Conservation (phyloP, 1,140 invertebrate species). For the Drepana arcuata region DNA sequence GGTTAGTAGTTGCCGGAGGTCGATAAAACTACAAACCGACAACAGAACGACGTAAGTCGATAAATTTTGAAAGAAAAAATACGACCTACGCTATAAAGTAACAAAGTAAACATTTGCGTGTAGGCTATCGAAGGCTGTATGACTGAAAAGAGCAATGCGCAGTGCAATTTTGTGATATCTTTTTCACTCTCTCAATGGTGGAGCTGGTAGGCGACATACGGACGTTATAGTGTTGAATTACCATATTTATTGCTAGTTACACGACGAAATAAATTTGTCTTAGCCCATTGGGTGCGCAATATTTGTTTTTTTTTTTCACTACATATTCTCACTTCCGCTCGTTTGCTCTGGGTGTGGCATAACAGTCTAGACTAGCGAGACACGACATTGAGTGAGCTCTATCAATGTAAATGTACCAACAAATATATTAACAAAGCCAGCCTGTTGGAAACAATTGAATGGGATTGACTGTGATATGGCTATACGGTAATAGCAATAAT, state of each 20-base stretch:
- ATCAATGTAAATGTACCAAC: too few relatives aligned
- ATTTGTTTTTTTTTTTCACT: constrained; percentile 31
- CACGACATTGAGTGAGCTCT: too few relatives aligned
- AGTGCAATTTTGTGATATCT: constrained; percentile 70
- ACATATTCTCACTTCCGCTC: constrained; percentile 36
- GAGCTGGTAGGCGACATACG: constrained; percentile 62
- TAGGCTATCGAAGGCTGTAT: constrained; percentile 43
- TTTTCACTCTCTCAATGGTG: constrained; percentile 65
- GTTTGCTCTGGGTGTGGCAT: constrained; percentile 17
- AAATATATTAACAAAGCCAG: too few relatives aligned
- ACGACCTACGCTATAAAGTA: constrained; percentile 46
- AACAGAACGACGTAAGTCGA: constrained; percentile 51
- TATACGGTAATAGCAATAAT: too few relatives aligned
- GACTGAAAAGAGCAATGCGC: constrained; percentile 65
- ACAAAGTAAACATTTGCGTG: constrained; percentile 50
- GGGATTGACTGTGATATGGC: too few relatives aligned
- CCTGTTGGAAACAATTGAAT: too few relatives aligned
- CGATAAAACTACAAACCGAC: constrained; percentile 59
- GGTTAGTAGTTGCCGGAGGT: constrained; percentile 70
- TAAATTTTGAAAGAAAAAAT: constrained; percentile 43
- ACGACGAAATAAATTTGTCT: constrained; percentile 67
- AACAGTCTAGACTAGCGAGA: too few relatives aligned
- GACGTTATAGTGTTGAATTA: constrained; percentile 68
- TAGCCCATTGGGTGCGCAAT: constrained; percentile 47
- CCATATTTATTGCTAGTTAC: constrained; percentile 69